Evolutionary conservation across 1,140 invertebrate genomes (phyloP), one percentile per base, ranked within the genome.

Genomic region (Lepidurus arcticus): DNA sequence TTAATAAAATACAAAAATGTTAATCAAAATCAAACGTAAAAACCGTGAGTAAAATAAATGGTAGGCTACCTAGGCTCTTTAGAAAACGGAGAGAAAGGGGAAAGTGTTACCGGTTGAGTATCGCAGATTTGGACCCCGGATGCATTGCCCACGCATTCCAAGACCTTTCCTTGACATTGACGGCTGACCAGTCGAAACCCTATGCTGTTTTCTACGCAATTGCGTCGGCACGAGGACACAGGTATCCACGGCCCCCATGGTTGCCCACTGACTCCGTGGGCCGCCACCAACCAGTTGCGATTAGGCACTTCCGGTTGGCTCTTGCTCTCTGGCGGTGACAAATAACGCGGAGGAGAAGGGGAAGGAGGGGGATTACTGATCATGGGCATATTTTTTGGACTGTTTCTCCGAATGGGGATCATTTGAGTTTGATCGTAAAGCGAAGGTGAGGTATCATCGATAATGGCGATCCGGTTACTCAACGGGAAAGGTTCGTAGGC

Each of bases 201-300:
- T 65, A 65, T 21, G 53, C 53, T 65, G 21, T 65, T 65, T 65
- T 65, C 53, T 7, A 65, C 53, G 21, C 53, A 65, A 65, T 65
- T 65, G 21, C 53, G 53, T 21, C 53, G 16, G 8, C 53, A 65
- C 1, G 16, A n/a, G 4, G 53, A 65, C n/a, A 65, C 53, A 7
- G 53, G 53, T 16, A 65, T 21, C 53, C 53, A 65, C n/a, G 16
- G 53, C 4, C 53, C 21, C 53, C 53, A 65, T 7, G 53, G 53
- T 1, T 9, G 21, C n/a, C 53, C 16, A 21, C n/a, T 65, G 53
- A 65, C 53, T 4, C 16, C 13, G 6, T 65, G 53, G 5, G 53
- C 53, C 21, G 53, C 53, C 9, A 65, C 16, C 53, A 65, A 21
- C 21, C 1, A 4, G 53, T 65, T 65, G 16, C 53, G 16, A 7